Conservation (phyloP, 2,888 invertebrate species). For the Heliconius ismenius region DNA sequence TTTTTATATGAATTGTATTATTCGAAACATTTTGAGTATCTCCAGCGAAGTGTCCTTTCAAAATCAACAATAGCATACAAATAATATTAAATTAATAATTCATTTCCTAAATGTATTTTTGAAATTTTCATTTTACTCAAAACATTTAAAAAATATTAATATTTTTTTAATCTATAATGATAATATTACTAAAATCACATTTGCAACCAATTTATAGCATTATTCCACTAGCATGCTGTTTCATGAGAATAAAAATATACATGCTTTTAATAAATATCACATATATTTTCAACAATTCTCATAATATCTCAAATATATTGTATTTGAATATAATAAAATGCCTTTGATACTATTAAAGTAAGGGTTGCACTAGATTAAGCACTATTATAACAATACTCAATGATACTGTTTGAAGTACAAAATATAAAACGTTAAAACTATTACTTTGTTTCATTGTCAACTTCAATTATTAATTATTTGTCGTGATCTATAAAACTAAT, state of each 20-base stretch:
- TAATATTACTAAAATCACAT: too few species aligned
- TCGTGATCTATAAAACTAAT: too few species aligned
- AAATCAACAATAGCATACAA: not conserved
- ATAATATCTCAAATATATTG: constrained; percentile 21
- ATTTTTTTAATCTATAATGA: too few species aligned
- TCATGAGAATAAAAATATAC: not conserved
- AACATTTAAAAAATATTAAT: too few species aligned
- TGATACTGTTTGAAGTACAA: constrained; percentile 61
- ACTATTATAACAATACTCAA: constrained; percentile 57
- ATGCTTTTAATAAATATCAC: not conserved
- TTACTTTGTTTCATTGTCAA: constrained; percentile 27
- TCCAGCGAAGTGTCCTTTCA: not conserved
- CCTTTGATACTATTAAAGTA: constrained; percentile 37
- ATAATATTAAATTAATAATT: not conserved
- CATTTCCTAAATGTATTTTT: too few species aligned
- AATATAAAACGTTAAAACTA: constrained; percentile 44
- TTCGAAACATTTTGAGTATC: not conserved
- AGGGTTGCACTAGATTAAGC: constrained; percentile 44
- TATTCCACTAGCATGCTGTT: not conserved
- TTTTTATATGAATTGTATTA: not conserved
- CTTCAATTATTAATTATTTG: not conserved
- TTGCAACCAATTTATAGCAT: not conserved
- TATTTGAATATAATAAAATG: constrained; percentile 20
- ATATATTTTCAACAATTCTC: constrained; percentile 21
- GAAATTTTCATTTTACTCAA: too few species aligned